Evolutionary conservation across 2,797 vertebrate genomes (phyloP), one percentile per base, ranked within the genome.

Genomic region (Gobio occitaniae): DNA sequence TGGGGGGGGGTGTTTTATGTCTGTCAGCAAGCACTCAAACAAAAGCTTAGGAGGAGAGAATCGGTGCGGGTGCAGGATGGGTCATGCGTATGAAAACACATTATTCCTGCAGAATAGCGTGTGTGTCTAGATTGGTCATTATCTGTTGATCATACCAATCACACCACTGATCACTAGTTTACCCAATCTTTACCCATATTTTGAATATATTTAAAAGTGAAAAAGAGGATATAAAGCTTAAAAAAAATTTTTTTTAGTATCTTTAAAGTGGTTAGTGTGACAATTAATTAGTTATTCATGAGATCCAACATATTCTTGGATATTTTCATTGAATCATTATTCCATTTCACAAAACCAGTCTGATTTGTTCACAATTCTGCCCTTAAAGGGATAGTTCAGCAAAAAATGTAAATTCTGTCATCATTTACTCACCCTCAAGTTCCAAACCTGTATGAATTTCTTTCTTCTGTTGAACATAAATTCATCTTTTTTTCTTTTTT

Each of bases 141-240:
- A 94, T 91, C 90, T 90, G 91, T 94, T 94, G 93, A 94, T 94
- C 93, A 94, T 54, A 76, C 41, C 74, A 70, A 77, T 75, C 61
- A 70, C 68, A 84, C 61, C 77, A 8, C 74, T 78, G 68, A 59
- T 78, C 48, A 72, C 82, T n/a, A 32, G 70, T 74, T 74, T 29
- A 32, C 1, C 1, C 71, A 32, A 8, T 32, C 32, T 32, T 32
- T 2, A 32, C 32, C 32, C 32, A 66, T 66, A 36, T 36, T 7
- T 66, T 66, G 29, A 66, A 6, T 17, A 9, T 32, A 29, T 6
- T 5, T 29, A 21, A 50, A 47, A 13, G 41, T 8, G 16, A 17
- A 74, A 15, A 71, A 25, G 0, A 5, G 5, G 4, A 48, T 16
- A 48, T 71, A 48, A 16, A 50, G 8, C 13, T 50, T 50, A 1